Evolutionary conservation across 1,140 invertebrate species (phyloP).

Genomic region (Harpegnathos saltator): DNA sequence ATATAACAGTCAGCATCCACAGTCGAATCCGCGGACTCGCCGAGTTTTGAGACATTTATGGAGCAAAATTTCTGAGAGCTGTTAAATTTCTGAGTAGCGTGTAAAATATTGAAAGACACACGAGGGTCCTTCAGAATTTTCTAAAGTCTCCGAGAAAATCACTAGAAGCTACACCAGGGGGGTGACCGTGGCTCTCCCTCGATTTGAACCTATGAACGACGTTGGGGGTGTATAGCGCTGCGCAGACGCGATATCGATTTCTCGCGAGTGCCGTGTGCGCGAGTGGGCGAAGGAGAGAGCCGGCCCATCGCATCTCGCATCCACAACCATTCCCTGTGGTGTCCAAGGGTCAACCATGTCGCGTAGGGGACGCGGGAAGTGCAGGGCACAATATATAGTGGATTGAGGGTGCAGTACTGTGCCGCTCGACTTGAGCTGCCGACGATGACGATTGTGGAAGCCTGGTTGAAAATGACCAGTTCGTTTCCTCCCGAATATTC

Average conservation of each 20-base stretch:
- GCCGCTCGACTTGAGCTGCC: background rate
- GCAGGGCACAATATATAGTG: background rate
- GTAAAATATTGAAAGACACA: background rate
- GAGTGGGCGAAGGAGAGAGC: constrained; percentile 34
- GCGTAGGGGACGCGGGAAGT: background rate
- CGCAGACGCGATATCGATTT: constrained; percentile 80
- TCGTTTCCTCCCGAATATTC: too few species aligned
- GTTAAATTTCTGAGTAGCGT: background rate
- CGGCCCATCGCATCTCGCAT: constrained; percentile 39
- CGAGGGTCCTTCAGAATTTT: background rate
- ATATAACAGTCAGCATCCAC: background rate
- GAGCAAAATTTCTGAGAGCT: too few species aligned
- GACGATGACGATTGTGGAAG: background rate
- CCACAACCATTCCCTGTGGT: constrained; percentile 46
- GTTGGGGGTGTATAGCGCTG: constrained; percentile 24
- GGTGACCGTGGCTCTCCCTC: constrained; percentile 41
- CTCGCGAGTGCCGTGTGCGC: constrained; percentile 44
- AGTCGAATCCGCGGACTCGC: background rate
- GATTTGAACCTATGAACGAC: constrained; percentile 51
- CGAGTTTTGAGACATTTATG: background rate
- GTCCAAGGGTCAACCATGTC: constrained; percentile 34
- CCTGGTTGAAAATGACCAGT: background rate
- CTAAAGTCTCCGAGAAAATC: background rate
- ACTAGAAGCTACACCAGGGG: background rate
- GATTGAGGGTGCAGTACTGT: background rate